Conservation (phyloP, 2,888 invertebrate species). For the Apodemia hepburni region DNA sequence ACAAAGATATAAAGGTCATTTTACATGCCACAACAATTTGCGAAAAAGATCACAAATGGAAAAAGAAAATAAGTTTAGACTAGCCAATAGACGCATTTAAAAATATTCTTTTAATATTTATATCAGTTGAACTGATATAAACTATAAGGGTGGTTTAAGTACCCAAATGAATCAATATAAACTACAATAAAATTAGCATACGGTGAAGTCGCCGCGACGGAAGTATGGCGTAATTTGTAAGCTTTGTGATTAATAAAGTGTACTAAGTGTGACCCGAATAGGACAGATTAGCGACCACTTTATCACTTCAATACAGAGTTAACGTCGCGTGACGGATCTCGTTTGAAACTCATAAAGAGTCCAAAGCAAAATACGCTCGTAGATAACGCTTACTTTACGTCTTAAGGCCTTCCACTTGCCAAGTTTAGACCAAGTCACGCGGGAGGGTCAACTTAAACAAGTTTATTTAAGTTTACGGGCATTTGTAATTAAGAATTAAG, state of each 20-base stretch:
- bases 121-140: neutral
- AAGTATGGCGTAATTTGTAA: conserved; percentile 78
- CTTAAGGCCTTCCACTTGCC: conserved; percentile 72
- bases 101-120: neutral
- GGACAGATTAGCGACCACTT: conserved; percentile 79
- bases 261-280: conserved; percentile 79
- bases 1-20: neutral
- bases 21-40: neutral
- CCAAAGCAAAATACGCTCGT: conserved; percentile 77
- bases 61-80: no score
- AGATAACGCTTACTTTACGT: conserved; percentile 77
- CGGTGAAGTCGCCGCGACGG: conserved; percentile 72
- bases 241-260: conserved; percentile 80
- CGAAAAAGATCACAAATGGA: neutral
- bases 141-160: neutral
- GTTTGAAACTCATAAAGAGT: conserved; percentile 79
- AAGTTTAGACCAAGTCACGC: conserved; percentile 56
- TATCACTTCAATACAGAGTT: conserved; percentile 78
- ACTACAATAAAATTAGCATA: conserved; percentile 76
- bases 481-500: conserved; percentile 71
- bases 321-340: conserved; percentile 80
- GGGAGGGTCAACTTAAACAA: conserved; percentile 62
- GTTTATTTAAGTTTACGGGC: conserved; percentile 67
- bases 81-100: neutral
- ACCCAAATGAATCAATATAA: conserved; percentile 48